Conservation (phyloP, 2,113 vertebrate species). For the Mugil cephalus region DNA sequence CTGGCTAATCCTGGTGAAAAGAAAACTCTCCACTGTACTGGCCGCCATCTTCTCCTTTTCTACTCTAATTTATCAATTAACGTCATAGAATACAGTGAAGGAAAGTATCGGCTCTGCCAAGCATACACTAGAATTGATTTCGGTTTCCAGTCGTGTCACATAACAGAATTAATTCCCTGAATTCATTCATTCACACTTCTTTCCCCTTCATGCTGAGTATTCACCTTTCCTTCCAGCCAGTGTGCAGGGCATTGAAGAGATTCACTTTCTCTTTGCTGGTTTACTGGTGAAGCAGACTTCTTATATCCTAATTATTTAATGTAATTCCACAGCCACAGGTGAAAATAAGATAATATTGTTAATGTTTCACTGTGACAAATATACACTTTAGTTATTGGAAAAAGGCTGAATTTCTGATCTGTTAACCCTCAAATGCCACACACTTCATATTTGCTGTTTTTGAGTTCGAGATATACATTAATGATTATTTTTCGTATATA, state of each 20-base stretch:
- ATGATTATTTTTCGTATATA: too few relatives aligned
- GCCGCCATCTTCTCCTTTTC: not conserved
- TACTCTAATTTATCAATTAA: conserved; percentile 16
- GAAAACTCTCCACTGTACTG: not conserved
- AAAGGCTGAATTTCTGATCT: too few relatives aligned
- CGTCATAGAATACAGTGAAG: not conserved
- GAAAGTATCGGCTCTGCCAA: not conserved
- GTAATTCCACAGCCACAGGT: too few relatives aligned
- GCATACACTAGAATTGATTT: not conserved
- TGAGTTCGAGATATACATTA: too few relatives aligned
- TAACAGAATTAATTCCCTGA: not conserved
- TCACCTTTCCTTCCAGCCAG: not conserved
- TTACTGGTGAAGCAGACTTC: too few relatives aligned
- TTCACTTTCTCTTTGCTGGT: not conserved
- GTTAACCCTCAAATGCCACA: too few relatives aligned
- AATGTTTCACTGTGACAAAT: too few relatives aligned
- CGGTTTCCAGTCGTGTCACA: not conserved
- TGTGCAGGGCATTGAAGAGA: not conserved
- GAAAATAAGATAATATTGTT: too few relatives aligned
- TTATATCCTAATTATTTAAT: too few relatives aligned
- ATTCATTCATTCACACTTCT: not conserved
- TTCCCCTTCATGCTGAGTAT: not conserved
- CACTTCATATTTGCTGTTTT: not conserved
- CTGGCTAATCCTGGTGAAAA: not conserved
- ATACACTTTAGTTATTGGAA: too few relatives aligned